phyloP scores from a whole-genome alignment of 2,888 invertebrate genomes.

The Leptinotarsa rubiginosa region DNA sequence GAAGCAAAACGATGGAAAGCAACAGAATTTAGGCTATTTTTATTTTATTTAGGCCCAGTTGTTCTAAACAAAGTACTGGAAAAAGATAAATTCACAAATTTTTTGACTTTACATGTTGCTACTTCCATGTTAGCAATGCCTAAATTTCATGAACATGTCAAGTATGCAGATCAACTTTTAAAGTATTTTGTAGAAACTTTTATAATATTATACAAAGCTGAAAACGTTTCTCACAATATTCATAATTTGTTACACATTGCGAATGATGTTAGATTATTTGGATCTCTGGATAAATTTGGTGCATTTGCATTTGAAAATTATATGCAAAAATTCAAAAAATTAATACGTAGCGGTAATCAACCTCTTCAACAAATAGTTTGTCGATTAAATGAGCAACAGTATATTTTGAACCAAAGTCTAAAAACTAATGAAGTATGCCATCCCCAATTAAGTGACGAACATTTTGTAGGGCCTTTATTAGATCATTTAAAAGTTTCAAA shows the following conservation, averaged over 20 bases:
- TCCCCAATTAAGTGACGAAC: slow-evolving; percentile 3
- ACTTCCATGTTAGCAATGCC: slow-evolving; percentile 27
- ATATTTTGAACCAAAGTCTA: background rate
- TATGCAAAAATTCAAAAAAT: slow-evolving; percentile 26
- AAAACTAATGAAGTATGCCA: background rate
- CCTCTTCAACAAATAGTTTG: slow-evolving; percentile 21
- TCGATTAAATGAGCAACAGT: slow-evolving; percentile 3
- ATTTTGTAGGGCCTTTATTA: slow-evolving; percentile 6
- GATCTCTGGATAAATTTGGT: slow-evolving; percentile 17
- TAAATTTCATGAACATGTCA: slow-evolving; percentile 12
- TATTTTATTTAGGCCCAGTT: slow-evolving; percentile 28
- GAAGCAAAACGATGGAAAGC: slow-evolving; percentile 30
- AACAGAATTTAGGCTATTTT: slow-evolving; percentile 31
- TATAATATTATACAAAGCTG: slow-evolving; percentile 7
- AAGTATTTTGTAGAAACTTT: slow-evolving; percentile 21
- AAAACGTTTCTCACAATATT: slow-evolving; percentile 19
- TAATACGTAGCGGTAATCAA: slow-evolving; percentile 11
- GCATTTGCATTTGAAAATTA: slow-evolving; percentile 35
- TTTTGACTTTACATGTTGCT: slow-evolving; percentile 30
- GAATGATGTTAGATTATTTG: slow-evolving; percentile 3
- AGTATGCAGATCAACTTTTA: slow-evolving; percentile 23
- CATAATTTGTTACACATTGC: slow-evolving; percentile 6
- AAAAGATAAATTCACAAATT: slow-evolving; percentile 26
- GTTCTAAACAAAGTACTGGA: slow-evolving; percentile 27
- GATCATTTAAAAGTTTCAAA: slow-evolving; percentile 5